These are phyloP conservation scores for Stercorarius parasiticus DNA, from an alignment of 2,113 vertebrate genomes.

Conservation along the genomic window DNA sequence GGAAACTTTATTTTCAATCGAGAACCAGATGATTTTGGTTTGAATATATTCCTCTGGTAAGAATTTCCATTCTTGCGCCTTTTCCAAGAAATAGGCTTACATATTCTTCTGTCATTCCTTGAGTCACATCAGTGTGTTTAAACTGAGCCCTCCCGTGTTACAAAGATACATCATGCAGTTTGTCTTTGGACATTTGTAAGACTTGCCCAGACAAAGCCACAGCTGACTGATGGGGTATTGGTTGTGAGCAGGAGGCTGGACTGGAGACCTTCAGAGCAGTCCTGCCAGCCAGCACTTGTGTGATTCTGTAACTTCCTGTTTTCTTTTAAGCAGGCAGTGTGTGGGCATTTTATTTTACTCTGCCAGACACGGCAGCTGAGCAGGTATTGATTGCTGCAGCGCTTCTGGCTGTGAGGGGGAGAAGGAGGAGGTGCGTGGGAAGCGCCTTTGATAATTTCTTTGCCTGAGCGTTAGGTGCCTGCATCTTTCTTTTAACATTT, in stretches of 20 bases:
- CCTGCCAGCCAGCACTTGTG: background rate
- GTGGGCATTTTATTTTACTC: background rate
- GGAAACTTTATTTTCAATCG: background rate
- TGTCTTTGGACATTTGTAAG: background rate
- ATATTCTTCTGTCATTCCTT: background rate
- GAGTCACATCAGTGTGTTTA: background rate
- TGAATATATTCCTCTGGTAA: background rate
- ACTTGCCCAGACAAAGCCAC: background rate
- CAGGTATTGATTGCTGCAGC: conserved; percentile 21
- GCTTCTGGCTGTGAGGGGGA: background rate
- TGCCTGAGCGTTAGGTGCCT: background rate
- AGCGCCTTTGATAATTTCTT: background rate
- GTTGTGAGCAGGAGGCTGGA: background rate
- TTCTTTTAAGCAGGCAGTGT: background rate
- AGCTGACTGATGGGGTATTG: background rate
- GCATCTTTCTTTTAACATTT: background rate
- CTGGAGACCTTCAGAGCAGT: background rate
- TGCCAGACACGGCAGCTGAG: background rate
- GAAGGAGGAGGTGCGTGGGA: background rate
- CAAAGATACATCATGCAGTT: background rate
- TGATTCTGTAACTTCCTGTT: background rate
- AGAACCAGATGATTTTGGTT: background rate
- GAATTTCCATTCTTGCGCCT: background rate
- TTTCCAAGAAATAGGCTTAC: background rate
- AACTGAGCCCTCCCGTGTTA: accelerated